These are phyloP conservation scores for Neodontobutis hainanensis DNA, from an alignment of 2,113 vertebrate species.

Conservation along the genomic window DNA sequence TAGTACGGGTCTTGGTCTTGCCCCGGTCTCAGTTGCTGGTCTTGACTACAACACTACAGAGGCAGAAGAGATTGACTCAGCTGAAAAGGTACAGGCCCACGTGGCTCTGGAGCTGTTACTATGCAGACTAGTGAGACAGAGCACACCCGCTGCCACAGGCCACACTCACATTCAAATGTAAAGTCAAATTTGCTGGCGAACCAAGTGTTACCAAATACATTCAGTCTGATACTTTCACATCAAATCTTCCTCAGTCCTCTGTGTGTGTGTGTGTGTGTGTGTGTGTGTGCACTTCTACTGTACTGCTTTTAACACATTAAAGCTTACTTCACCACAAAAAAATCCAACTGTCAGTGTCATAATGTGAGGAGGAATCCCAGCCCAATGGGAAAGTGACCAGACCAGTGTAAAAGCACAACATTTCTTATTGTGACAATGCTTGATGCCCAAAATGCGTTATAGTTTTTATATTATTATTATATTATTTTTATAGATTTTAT, in stretches of 20 bases:
- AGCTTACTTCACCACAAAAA: neutral
- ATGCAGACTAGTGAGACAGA: conserved; percentile 69
- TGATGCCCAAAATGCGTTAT: too few relatives aligned
- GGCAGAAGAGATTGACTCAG: conserved; percentile 53
- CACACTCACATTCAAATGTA: conserved; percentile 52
- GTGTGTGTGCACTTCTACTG: conserved; percentile 1
- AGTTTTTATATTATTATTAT: too few relatives aligned
- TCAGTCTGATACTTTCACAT: conserved; percentile 41
- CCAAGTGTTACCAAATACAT: conserved; percentile 32
- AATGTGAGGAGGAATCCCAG: too few relatives aligned
- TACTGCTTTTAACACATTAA: conserved; percentile 1
- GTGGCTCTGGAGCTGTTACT: conserved; percentile 71
- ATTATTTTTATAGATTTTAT: too few relatives aligned
- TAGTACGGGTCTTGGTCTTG: neutral
- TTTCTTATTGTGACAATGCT: too few relatives aligned
- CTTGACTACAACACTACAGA: conserved; percentile 12
- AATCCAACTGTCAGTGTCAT: neutral
- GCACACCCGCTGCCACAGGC: conserved; percentile 56
- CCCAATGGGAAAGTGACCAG: too few relatives aligned
- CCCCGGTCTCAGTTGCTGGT: neutral
- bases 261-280: conserved; percentile 19
- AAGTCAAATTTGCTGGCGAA: conserved; percentile 60
- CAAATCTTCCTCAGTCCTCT: conserved; percentile 20
- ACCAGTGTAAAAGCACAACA: too few relatives aligned
- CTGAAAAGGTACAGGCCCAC: conserved; percentile 69